Evolutionary conservation across 2,113 vertebrate genomes (phyloP), one percentile per base, ranked within the genome.

Genomic region (Charadrius vociferus): DNA sequence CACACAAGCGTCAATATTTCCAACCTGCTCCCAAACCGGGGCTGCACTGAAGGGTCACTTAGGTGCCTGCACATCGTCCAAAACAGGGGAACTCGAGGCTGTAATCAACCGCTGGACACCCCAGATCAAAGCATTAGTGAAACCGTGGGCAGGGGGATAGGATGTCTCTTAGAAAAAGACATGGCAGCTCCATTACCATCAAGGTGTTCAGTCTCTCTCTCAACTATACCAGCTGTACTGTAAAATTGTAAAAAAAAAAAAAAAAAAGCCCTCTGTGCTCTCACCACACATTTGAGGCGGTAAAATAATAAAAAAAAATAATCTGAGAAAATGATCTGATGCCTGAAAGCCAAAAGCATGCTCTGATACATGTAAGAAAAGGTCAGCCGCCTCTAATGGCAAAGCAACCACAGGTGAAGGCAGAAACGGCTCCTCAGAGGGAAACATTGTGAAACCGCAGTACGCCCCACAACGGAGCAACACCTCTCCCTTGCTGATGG

Each of bases 1-100:
- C 61, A n/a, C 13, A 43, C 36, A 81, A 83, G 16, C 0, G 0
- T 26, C 61, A 71, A 0, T 62, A 66, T 81, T 90, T 78, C 65
- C 59, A 41, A 11, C 10, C 36, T 3, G 6, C 56, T 59, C 62
- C 65, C 45, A 59, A 92, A 70, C 24, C 12, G 26, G 36, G 37
- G 37, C 43, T 67, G 37, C n/a, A 41, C 2, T 1, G 41, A 82
- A 62, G 26, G 19, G 47, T 61, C 49, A 36, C 29, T 67, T 50
- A 5, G 39, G 32, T 52, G 55, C 10, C 52, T 29, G 55, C 26
- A 55, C 14, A 22, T 45, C 37, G 19, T 72, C 24, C 17, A 82
- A 27, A 75, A 23, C 18, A 67, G 37, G 22, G 29, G 58, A 66
- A 52, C 3, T 67, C 63, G 55, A 59, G 39, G 17, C 30, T 66